phyloP scores from a whole-genome alignment of 1,140 invertebrate genomes.

The Tetramorium simillimum region DNA sequence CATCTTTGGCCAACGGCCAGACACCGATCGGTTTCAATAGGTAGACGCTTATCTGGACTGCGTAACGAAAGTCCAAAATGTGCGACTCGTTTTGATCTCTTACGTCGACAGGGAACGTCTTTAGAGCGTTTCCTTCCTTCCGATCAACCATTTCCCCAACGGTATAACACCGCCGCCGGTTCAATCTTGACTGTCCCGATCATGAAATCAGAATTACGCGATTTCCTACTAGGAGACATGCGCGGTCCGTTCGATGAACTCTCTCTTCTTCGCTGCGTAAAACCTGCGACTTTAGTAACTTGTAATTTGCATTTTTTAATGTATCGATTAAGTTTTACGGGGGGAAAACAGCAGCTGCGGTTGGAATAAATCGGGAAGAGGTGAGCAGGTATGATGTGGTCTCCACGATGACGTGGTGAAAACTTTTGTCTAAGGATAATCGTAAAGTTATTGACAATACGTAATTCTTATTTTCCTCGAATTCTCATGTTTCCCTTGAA shows the following conservation, averaged over 20 bases:
- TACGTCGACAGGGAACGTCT: not conserved
- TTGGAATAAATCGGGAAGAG: slow-evolving; percentile 27
- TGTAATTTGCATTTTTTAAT: slow-evolving; percentile 51
- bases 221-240: slow-evolving; percentile 28
- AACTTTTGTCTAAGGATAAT: slow-evolving; percentile 24
- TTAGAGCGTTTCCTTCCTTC: not conserved
- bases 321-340: not conserved
- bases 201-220: not conserved
- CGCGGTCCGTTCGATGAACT: slow-evolving; percentile 24
- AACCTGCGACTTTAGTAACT: slow-evolving; percentile 20
- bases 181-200: not conserved
- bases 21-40: too few species aligned
- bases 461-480: not conserved
- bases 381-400: not conserved
- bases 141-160: not conserved
- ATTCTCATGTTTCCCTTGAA: slow-evolving; percentile 13
- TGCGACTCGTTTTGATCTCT: slow-evolving; percentile 23
- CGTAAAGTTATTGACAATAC: slow-evolving; percentile 2
- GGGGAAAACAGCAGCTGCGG: slow-evolving; percentile 24
- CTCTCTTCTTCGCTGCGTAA: not conserved
- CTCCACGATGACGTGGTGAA: not conserved
- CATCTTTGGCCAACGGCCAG: too few species aligned
- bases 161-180: not conserved
- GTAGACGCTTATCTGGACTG: slow-evolving; percentile 48
- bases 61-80: slow-evolving; percentile 17